Conservation (phyloP, 1,140 invertebrate genomes). For the Conopomorpha cramerella region DNA sequence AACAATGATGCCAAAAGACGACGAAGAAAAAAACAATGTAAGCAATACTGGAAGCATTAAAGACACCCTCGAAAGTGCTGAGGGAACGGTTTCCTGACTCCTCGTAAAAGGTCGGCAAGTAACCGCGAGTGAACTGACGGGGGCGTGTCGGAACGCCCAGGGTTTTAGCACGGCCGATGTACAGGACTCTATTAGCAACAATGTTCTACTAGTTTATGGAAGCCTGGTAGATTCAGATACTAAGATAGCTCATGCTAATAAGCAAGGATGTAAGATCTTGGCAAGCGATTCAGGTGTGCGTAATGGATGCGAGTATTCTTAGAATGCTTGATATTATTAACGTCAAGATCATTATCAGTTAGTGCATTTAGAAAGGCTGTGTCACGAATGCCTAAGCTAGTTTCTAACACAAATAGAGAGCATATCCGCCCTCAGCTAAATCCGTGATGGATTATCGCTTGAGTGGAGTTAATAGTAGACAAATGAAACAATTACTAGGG, state of each 20-base stretch:
- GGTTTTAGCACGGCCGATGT: background rate
- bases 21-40: background rate
- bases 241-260: background rate
- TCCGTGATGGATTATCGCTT: constrained; percentile 31
- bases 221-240: background rate
- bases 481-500: constrained; percentile 57
- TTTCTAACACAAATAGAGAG: background rate
- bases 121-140: background rate
- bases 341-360: too few relatives aligned
- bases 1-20: background rate
- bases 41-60: background rate
- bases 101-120: background rate
- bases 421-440: constrained; percentile 2
- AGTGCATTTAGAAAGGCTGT: too few relatives aligned
- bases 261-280: too few relatives aligned
- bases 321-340: background rate
- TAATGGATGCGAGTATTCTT: background rate
- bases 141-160: background rate
- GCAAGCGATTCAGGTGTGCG: too few relatives aligned
- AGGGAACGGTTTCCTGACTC: too few relatives aligned
- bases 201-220: background rate
- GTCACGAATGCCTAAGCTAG: too few relatives aligned
- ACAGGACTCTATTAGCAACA: background rate
- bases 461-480: constrained; percentile 51
- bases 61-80: too few relatives aligned